phyloP scores from a whole-genome alignment of 2,113 vertebrate species.

The Nerophis ophidion region DNA sequence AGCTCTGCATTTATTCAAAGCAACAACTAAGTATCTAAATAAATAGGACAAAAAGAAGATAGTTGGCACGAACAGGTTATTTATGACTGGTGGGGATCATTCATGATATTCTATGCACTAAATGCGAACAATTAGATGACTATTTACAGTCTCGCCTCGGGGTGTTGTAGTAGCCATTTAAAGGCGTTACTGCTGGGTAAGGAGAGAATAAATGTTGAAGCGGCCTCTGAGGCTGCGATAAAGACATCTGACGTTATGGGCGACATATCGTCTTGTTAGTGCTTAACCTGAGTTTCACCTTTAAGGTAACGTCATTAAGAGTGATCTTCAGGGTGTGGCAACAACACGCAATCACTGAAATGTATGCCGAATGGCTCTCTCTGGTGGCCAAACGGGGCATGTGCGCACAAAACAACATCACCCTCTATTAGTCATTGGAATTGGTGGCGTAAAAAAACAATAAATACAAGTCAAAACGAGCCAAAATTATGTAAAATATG shows the following conservation, averaged over 20 bases:
- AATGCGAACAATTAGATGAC: constrained; percentile 36
- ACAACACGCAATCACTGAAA: constrained; percentile 11
- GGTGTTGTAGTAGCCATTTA: constrained; percentile 12
- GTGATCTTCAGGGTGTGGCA: constrained; percentile 21
- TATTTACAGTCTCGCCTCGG: constrained; percentile 19
- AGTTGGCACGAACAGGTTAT: neutral
- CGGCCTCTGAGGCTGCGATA: neutral
- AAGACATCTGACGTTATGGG: neutral
- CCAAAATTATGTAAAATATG: constrained; percentile 30
- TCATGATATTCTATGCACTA: constrained; percentile 27
- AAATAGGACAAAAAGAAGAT: neutral
- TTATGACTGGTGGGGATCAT: constrained; percentile 17
- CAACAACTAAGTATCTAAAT: too few species aligned
- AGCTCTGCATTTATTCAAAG: too few species aligned
- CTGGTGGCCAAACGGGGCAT: constrained; percentile 16
- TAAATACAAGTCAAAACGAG: neutral
- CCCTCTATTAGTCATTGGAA: too few species aligned
- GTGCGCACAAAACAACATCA: neutral
- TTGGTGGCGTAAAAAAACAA: neutral
- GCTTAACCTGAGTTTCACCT: constrained; percentile 24
- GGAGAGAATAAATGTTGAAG: constrained; percentile 5
- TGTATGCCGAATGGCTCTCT: constrained; percentile 34
- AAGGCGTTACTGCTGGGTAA: neutral
- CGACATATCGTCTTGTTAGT: neutral
- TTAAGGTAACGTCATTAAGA: constrained; percentile 10